A percentile compares a stretch with the other conserved stretches of the same genome.
phyloP scores from a whole-genome alignment of 2,797 vertebrate genomes.

The Cephalopachus bancanus region DNA sequence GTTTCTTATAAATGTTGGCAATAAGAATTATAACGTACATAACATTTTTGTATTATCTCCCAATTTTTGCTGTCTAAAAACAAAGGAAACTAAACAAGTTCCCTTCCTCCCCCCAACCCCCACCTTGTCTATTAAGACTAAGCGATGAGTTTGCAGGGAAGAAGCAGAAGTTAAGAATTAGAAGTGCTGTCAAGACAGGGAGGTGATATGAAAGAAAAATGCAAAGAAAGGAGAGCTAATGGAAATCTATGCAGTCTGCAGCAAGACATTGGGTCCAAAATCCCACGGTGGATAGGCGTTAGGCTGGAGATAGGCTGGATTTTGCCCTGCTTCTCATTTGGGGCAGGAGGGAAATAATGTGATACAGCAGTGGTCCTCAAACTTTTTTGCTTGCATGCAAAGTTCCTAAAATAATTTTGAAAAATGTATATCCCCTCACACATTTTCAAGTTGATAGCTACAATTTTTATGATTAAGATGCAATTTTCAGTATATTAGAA shows the following conservation, averaged over 20 bases:
- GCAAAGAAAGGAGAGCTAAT: background rate
- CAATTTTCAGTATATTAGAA: constrained; percentile 21
- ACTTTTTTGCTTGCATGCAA: background rate
- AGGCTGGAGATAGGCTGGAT: background rate
- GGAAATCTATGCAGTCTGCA: background rate
- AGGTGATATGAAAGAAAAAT: background rate
- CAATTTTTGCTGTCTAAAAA: background rate
- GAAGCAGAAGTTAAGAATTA: background rate
- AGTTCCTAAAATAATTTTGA: constrained; percentile 3
- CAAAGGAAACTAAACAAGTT: background rate
- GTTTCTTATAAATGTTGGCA: constrained; percentile 25
- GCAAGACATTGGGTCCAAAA: background rate
- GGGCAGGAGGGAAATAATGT: background rate
- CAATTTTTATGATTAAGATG: constrained; percentile 7
- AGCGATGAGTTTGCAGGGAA: background rate
- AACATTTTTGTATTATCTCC: background rate
- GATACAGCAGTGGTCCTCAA: background rate
- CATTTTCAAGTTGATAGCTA: constrained; percentile 4
- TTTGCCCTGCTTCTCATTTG: constrained; percentile 5
- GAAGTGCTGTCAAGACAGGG: background rate
- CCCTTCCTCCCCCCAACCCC: background rate
- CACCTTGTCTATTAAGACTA: background rate
- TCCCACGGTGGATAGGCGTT: background rate
- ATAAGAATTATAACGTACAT: background rate
- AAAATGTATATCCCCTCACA: background rate